Base-by-base conservation (phyloP, 2,888 invertebrate species). In the Eupithecia subfuscata region DNA sequence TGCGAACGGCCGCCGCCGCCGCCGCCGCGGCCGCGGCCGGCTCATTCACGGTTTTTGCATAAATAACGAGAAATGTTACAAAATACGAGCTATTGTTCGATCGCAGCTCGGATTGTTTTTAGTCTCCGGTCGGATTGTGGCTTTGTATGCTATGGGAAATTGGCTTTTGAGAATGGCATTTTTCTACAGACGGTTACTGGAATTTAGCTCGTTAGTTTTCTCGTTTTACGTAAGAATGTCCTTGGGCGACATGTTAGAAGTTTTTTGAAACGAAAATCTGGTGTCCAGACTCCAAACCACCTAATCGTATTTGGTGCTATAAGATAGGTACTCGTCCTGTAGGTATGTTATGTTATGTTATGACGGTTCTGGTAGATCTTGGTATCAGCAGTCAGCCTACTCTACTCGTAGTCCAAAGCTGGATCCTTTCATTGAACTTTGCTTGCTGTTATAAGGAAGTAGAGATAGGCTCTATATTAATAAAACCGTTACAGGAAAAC, bases 21-120 rank as follows among this genome's bases (percentile, higher is more conserved):
- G n/a, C n/a, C n/a, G n/a, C n/a, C n/a, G n/a, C n/a, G n/a, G n/a
- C n/a, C n/a, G n/a, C n/a, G n/a, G n/a, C 0, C 37, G 76, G 79
- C 75, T 80, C 82, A 82, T 82, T 80, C 81, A 82, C 77, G 76
- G 73, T 82, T 82, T 81, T 81, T 82, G 79, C 82, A 80, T 82
- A 81, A 80, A 82, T 78, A 76, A 76, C 75, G 77, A 77, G 76
- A 81, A 77, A 77, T 79, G 78, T 80, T 81, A 80, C 82, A 78
- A 81, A 82, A 82, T 79, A 80, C 80, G 70, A 74, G 77, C 77
- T 79, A 80, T 81, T 79, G 81, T 80, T 79, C 75, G 77, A 78
- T 75, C 72, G 77, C 48, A 72, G 74, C 70, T 72, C 30, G 67
- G 73, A 64, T 77, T 77, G 77, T 77, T 77, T 77, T 75, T 77